A percentile compares a stretch with the other conserved stretches of the same genome.
These are phyloP conservation scores for Drosophila nasuta DNA, from an alignment of 1,140 invertebrate species.

Conservation along the genomic window DNA sequence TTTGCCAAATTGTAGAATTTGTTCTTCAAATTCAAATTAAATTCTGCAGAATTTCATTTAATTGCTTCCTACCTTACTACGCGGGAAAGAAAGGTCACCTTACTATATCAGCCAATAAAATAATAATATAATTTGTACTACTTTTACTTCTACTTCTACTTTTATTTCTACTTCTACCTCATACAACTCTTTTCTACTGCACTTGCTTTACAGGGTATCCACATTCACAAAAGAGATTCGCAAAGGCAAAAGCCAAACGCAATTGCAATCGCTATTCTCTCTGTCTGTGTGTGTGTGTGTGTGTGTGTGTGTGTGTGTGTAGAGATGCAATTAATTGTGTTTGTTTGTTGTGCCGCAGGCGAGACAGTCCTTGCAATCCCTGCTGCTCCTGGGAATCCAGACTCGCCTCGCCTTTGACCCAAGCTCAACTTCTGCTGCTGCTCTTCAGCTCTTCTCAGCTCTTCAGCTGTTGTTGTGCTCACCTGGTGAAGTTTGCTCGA, in stretches of 20 bases:
- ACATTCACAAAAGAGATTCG: constrained; percentile 41
- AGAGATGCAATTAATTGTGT: constrained; percentile 77
- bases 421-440: constrained; percentile 4
- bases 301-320: constrained; percentile 1
- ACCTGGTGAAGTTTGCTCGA: constrained; percentile 75
- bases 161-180: too few relatives aligned
- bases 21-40: too few relatives aligned
- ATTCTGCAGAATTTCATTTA: too few relatives aligned
- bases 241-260: constrained; percentile 46
- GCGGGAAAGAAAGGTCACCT: too few relatives aligned
- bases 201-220: constrained; percentile 15
- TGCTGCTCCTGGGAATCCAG: not conserved
- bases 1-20: too few relatives aligned
- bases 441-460: too few relatives aligned
- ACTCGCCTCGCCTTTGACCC: constrained; percentile 15
- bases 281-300: not conserved
- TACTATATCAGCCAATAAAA: too few relatives aligned
- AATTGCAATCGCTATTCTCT: constrained; percentile 7
- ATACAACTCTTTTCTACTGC: not conserved
- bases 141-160: too few relatives aligned
- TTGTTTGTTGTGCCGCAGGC: constrained; percentile 67
- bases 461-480: not conserved
- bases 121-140: too few relatives aligned
- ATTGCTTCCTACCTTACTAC: too few relatives aligned
- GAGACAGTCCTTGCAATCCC: not conserved